phyloP scores from a whole-genome alignment of 2,797 vertebrate species.

The Protonibea diacanthus region DNA sequence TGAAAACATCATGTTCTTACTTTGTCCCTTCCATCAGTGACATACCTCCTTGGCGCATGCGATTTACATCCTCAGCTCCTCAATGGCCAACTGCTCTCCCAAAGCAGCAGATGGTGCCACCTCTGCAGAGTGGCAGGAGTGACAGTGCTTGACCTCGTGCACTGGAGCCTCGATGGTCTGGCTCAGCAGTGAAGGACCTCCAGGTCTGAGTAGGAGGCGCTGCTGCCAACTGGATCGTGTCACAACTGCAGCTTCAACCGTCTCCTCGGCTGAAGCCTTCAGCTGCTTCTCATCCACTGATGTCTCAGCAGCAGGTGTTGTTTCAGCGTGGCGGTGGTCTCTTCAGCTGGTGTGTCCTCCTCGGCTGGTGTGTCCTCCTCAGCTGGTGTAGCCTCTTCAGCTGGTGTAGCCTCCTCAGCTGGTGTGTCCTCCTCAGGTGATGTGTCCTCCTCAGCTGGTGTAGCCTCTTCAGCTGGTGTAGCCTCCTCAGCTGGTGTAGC shows the following conservation, averaged over 20 bases:
- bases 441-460: too few species aligned
- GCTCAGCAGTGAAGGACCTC: constrained; percentile 48
- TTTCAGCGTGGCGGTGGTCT: neutral
- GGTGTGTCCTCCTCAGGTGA: neutral
- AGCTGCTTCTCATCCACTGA: too few species aligned
- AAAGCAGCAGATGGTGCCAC: constrained; percentile 45
- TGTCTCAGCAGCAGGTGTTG: too few species aligned
- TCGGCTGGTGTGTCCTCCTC: neutral
- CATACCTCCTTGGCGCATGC: constrained; percentile 35
- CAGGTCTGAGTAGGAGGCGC: constrained; percentile 46
- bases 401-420: constrained; percentile 10
- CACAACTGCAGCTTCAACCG: constrained; percentile 13
- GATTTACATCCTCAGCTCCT: constrained; percentile 12
- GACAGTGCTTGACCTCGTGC: constrained; percentile 29
- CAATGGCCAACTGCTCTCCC: constrained; percentile 26
- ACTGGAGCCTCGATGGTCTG: constrained; percentile 36
- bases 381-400: neutral
- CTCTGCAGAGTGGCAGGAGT: constrained; percentile 62
- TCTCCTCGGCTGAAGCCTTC: neutral
- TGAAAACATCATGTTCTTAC: constrained; percentile 51
- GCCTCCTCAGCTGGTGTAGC: constrained; percentile 14
- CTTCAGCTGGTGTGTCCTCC: neutral
- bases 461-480: neutral
- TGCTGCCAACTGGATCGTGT: constrained; percentile 53
- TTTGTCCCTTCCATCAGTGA: constrained; percentile 40